Conservation (phyloP, 2,888 invertebrate species). For the Ophraella communa region DNA sequence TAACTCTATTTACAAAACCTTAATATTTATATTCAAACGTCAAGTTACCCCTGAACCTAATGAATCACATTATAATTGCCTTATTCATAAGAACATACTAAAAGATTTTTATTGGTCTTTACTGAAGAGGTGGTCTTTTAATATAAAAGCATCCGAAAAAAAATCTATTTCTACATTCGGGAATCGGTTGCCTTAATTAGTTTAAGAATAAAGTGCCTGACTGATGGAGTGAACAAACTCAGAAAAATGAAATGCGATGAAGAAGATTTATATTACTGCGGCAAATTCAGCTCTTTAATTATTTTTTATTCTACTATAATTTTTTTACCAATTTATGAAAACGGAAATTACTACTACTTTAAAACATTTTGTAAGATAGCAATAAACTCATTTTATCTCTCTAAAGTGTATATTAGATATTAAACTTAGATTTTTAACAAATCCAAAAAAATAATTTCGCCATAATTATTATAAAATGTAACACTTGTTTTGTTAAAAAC, state of each 20-base stretch:
- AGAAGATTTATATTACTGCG: slow-evolving; percentile 28
- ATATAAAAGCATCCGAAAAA: not conserved
- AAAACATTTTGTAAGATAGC: not conserved
- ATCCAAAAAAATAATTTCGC: no score
- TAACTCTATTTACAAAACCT: no score
- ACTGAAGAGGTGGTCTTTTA: no score
- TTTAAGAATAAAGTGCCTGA: slow-evolving; percentile 1
- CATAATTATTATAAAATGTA: no score
- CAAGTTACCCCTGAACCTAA: no score
- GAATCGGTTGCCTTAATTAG: slow-evolving; percentile 14
- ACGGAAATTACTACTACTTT: not conserved
- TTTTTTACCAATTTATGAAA: not conserved
- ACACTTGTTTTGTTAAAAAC: no score
- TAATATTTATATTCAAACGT: no score
- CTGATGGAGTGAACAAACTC: not conserved
- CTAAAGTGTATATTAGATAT: no score
- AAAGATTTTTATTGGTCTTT: no score
- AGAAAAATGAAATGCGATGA: slow-evolving; percentile 21
- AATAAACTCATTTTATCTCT: not conserved
- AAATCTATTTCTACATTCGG: slow-evolving; percentile 8
- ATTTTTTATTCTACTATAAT: not conserved
- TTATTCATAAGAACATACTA: no score
- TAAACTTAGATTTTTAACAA: no score
- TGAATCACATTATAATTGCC: no score
- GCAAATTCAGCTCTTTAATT: slow-evolving; percentile 24